A percentile compares a stretch with the other conserved stretches of the same genome.
Conservation (phyloP, 1,140 invertebrate species). For the Leptinotarsa undecemlineata region DNA sequence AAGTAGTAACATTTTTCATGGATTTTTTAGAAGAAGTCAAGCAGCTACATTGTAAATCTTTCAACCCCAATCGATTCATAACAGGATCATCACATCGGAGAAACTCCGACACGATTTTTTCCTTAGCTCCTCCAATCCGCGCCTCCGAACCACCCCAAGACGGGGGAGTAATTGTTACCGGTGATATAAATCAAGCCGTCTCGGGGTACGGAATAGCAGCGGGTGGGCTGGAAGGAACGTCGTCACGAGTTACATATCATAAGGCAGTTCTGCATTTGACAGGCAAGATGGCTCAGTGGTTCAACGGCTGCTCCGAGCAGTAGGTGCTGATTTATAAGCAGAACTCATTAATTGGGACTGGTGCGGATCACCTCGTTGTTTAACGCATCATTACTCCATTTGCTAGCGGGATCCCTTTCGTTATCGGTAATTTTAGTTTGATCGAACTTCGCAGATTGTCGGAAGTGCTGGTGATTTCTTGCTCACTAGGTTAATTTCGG, state of each 20-base stretch:
- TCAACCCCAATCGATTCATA: background rate
- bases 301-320: constrained; percentile 21
- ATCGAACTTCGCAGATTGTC: background rate
- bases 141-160: background rate
- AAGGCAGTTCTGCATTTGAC: constrained; percentile 21
- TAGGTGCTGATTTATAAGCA: constrained; percentile 28
- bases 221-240: constrained; percentile 16
- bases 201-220: constrained; percentile 14
- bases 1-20: too few species aligned
- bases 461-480: too few species aligned
- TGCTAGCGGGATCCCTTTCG: background rate
- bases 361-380: constrained; percentile 22
- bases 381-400: constrained; percentile 19
- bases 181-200: constrained; percentile 9
- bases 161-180: constrained; percentile 10
- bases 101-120: background rate
- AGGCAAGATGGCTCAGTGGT: constrained; percentile 26
- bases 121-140: background rate
- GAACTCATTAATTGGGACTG: constrained; percentile 25
- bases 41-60: too few species aligned
- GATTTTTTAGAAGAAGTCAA: too few species aligned
- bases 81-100: background rate
- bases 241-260: constrained; percentile 25
- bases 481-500: too few species aligned
- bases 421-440: background rate